Evolutionary conservation across 37 sponge, comb jelly and placozoan species (phyloP).

Genomic region (Halichondria panicea): DNA sequence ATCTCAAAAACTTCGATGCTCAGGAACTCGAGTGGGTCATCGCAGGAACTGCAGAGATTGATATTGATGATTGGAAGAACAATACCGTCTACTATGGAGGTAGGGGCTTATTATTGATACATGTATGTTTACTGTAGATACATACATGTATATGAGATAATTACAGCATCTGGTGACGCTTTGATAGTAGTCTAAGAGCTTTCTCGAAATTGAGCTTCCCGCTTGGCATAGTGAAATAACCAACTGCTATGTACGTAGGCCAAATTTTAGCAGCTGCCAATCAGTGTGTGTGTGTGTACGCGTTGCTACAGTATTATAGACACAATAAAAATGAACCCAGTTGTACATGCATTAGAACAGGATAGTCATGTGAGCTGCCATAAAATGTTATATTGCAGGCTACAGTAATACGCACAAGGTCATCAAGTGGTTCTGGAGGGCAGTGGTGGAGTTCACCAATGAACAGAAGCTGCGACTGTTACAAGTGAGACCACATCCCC

Average conservation of each 20-base stretch:
- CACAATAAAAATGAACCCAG: too few relatives aligned
- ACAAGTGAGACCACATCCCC: conserved; percentile 46
- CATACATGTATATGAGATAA: background rate
- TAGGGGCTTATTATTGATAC: conserved; percentile 10
- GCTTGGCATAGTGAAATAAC: too few relatives aligned
- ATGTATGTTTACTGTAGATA: too few relatives aligned
- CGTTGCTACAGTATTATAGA: too few relatives aligned
- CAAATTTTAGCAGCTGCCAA: background rate
- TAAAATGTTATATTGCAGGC: conserved; percentile 39
- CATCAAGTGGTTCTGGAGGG: conserved; percentile 82
- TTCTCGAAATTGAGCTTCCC: too few relatives aligned
- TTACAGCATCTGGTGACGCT: background rate
- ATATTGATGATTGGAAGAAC: conserved; percentile 85
- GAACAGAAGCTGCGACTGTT: conserved; percentile 83
- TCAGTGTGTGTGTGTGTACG: background rate
- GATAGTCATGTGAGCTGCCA: background rate
- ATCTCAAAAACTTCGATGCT: conserved; percentile 77
- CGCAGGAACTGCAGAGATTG: conserved; percentile 81
- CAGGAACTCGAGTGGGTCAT: conserved; percentile 91
- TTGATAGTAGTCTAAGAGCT: too few relatives aligned
- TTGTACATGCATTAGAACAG: background rate
- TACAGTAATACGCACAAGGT: conserved; percentile 50
- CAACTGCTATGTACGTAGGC: too few relatives aligned
- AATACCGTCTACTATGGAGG: conserved; percentile 83
- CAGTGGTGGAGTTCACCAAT: conserved; percentile 64